A percentile compares a stretch with the other conserved stretches of the same genome.
Evolutionary conservation across 2,797 vertebrate species (phyloP).

Genomic region (Euphonia xanthogaster): DNA sequence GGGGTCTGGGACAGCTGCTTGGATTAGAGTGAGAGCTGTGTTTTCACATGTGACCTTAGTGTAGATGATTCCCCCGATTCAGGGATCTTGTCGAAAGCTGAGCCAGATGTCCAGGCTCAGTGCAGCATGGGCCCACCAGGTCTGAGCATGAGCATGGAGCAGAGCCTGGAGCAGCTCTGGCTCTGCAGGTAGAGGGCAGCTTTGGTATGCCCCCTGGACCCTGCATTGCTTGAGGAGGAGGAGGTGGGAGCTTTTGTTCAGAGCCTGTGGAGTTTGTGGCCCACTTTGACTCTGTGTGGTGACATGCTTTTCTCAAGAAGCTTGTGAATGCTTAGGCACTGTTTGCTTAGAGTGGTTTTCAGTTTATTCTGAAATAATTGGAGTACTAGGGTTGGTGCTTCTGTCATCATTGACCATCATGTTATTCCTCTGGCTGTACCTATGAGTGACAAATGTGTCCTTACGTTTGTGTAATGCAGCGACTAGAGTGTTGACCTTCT

Average conservation of each 20-base stretch:
- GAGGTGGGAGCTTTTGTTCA: not conserved
- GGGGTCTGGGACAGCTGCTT: not conserved
- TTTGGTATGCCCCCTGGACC: not conserved
- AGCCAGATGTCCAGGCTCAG: not conserved
- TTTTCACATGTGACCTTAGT: not conserved
- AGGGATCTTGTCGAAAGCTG: not conserved
- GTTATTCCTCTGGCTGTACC: not conserved
- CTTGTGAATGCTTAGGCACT: not conserved
- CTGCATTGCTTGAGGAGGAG: not conserved
- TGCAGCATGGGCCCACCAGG: rapidly evolving
- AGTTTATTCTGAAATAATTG: not conserved
- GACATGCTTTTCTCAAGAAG: not conserved
- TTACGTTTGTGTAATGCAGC: not conserved
- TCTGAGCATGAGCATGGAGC: not conserved
- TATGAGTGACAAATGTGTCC: not conserved
- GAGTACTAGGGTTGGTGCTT: not conserved
- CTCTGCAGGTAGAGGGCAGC: not conserved
- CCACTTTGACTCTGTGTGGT: not conserved
- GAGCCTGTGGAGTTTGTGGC: not conserved
- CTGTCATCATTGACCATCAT: not conserved
- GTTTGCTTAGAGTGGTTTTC: not conserved
- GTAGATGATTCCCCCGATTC: not conserved
- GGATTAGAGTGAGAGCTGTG: not conserved
- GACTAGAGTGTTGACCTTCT: not conserved
- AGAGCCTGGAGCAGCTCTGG: not conserved